Evolutionary conservation across 2,113 vertebrate genomes (phyloP).

Genomic region (Antechinus stuartii): DNA sequence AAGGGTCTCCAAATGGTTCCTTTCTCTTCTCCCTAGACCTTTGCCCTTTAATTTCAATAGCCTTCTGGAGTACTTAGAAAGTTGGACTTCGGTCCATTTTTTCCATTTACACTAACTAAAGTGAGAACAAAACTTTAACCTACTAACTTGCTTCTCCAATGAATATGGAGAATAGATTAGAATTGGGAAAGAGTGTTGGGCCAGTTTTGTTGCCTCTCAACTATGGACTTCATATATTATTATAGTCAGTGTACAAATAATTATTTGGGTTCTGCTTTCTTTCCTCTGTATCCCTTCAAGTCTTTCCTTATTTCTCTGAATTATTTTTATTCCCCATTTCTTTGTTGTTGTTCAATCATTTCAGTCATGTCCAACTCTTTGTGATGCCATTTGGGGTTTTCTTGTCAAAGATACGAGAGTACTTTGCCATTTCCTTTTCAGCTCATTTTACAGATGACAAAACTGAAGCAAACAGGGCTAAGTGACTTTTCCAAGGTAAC

Average conservation of each 20-base stretch:
- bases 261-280: not conserved
- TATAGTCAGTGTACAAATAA: not conserved
- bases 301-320: not conserved
- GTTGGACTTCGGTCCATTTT: not conserved
- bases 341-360: not conserved
- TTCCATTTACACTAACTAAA: constrained; percentile 41
- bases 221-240: not conserved
- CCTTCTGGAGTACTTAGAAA: constrained; percentile 18
- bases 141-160: not conserved
- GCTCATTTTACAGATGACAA: not conserved
- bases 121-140: constrained; percentile 16
- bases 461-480: not conserved
- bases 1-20: not conserved
- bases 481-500: not conserved
- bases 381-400: not conserved
- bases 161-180: not conserved
- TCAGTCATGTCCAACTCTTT: not conserved
- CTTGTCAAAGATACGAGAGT: not conserved
- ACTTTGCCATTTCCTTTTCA: not conserved
- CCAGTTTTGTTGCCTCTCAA: not conserved
- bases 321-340: not conserved
- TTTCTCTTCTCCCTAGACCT: not conserved
- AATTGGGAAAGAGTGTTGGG: not conserved
- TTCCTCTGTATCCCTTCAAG: not conserved
- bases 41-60: not conserved